A percentile compares a stretch with the other conserved stretches of the same genome.
Evolutionary conservation across 2,113 vertebrate genomes (phyloP).

Genomic region (Colistium nudipinnis): DNA sequence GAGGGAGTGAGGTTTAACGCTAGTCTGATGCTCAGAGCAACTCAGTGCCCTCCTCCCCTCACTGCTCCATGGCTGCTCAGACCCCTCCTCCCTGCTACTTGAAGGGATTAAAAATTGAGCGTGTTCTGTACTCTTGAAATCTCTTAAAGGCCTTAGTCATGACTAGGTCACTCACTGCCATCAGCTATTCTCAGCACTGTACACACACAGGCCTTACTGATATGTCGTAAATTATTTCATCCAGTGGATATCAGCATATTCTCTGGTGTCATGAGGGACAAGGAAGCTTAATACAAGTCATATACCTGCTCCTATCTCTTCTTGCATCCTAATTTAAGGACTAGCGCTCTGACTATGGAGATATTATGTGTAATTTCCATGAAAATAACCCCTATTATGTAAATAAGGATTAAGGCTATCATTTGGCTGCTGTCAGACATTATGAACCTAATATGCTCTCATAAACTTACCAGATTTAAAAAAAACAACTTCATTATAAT

Average conservation of each 20-base stretch:
- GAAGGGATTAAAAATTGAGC: slow-evolving; percentile 68
- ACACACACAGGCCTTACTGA: slow-evolving; percentile 37
- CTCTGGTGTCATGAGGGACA: slow-evolving; percentile 12
- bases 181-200: slow-evolving; percentile 63
- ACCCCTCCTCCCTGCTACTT: slow-evolving; percentile 29
- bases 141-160: slow-evolving; percentile 61
- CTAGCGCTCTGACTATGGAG: not conserved
- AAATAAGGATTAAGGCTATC: not conserved
- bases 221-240: slow-evolving; percentile 55
- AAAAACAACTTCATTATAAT: not conserved
- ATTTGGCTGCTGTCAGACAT: not conserved
- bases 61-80: slow-evolving; percentile 6
- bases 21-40: slow-evolving; percentile 17
- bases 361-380: not conserved
- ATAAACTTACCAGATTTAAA: not conserved
- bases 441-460: not conserved
- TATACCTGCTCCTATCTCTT: slow-evolving; percentile 6
- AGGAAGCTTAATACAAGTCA: not conserved
- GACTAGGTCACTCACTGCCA: slow-evolving; percentile 70
- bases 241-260: slow-evolving; percentile 8
- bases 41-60: slow-evolving; percentile 21
- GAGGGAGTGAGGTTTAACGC: slow-evolving; percentile 31
- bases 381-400: not conserved
- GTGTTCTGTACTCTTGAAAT: slow-evolving; percentile 58
- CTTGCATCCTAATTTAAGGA: not conserved